Conservation (phyloP, 2,888 invertebrate genomes). For the Meganola albula region DNA sequence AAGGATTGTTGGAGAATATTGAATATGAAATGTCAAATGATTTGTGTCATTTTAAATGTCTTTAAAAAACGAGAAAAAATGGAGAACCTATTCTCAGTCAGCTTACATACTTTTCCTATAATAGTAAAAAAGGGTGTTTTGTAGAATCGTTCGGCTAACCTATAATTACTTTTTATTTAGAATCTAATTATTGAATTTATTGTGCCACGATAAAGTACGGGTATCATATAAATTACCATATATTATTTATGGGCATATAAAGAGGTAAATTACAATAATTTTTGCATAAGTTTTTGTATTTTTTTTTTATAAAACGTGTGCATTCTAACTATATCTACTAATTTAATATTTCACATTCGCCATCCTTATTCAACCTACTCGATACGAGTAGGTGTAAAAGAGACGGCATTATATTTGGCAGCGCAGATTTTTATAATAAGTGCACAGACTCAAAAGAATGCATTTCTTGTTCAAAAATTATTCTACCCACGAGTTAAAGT, state of each 20-base stretch:
- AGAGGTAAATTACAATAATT: constrained; percentile 1
- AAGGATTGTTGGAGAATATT: too few relatives aligned
- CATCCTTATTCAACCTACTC: constrained; percentile 46
- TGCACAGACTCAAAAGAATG: too few relatives aligned
- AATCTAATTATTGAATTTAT: constrained; percentile 40
- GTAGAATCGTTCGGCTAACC: constrained; percentile 11
- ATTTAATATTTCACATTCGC: constrained; percentile 9
- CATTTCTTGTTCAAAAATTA: too few relatives aligned
- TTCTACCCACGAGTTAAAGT: too few relatives aligned
- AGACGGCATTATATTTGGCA: constrained; percentile 27
- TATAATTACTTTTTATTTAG: constrained; percentile 27
- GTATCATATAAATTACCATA: constrained; percentile 52
- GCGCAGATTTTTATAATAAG: constrained; percentile 23
- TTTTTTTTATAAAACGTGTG: not conserved
- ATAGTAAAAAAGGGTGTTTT: too few relatives aligned
- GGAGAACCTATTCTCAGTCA: too few relatives aligned
- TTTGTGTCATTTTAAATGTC: too few relatives aligned
- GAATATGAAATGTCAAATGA: too few relatives aligned
- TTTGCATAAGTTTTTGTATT: constrained; percentile 11
- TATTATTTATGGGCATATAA: constrained; percentile 20
- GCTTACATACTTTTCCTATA: too few relatives aligned
- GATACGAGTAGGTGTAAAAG: constrained; percentile 44
- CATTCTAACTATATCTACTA: constrained; percentile 5
- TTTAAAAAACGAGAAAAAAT: too few relatives aligned
- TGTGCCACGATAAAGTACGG: constrained; percentile 70